Conservation (phyloP, 2,888 invertebrate genomes). For the Hypsopygia costalis region DNA sequence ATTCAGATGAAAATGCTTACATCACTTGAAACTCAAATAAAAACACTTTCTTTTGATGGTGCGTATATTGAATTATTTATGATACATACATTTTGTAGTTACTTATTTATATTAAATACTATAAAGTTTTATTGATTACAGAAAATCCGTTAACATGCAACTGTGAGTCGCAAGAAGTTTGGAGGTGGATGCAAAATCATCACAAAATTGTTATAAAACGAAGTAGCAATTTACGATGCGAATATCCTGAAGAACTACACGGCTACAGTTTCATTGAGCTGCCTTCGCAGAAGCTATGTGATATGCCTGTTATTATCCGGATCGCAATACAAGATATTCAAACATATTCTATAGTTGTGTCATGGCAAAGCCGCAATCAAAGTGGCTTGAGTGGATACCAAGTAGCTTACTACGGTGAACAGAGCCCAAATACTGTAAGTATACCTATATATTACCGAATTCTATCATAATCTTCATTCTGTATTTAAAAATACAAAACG, state of each 20-base stretch:
- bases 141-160: slow-evolving; percentile 95
- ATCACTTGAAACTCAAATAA: slow-evolving; percentile 90
- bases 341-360: slow-evolving; percentile 91
- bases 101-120: neutral
- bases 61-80: too few species aligned
- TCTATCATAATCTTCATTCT: neutral
- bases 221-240: slow-evolving; percentile 85
- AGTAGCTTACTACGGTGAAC: slow-evolving; percentile 88
- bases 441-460: slow-evolving; percentile 15
- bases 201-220: slow-evolving; percentile 85
- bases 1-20: slow-evolving; percentile 88
- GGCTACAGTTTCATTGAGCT: slow-evolving; percentile 89
- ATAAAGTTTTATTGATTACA: slow-evolving; percentile 46
- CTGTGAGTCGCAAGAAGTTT: slow-evolving; percentile 93
- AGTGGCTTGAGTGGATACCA: slow-evolving; percentile 91
- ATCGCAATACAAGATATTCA: slow-evolving; percentile 94
- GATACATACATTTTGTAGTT: too few species aligned
- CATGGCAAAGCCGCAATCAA: slow-evolving; percentile 94
- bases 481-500: too few species aligned
- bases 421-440: slow-evolving; percentile 77
- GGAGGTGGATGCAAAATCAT: slow-evolving; percentile 96
- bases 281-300: slow-evolving; percentile 90
- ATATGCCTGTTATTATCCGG: slow-evolving; percentile 89
- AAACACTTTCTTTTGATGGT: slow-evolving; percentile 90
- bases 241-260: slow-evolving; percentile 90